These are phyloP conservation scores for Ornithoptera alexandrae DNA, from an alignment of 2,888 invertebrate genomes.

Conservation along the genomic window DNA sequence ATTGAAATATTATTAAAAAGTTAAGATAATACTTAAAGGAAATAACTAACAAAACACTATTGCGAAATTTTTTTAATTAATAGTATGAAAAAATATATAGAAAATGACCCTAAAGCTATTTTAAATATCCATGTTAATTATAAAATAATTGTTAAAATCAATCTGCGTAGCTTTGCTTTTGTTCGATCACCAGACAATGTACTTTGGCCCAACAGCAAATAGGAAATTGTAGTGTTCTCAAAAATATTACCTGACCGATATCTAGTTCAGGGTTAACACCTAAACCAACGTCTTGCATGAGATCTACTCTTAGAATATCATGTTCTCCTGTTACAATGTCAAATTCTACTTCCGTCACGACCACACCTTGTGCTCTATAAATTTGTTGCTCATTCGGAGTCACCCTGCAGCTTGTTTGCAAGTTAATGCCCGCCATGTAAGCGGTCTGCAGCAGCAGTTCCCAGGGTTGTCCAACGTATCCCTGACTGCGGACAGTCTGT, in stretches of 20 bases:
- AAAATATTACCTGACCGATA: constrained; percentile 79
- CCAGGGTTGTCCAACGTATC: constrained; percentile 69
- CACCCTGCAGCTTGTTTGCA: constrained; percentile 57
- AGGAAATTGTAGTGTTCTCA: no score
- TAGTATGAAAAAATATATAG: no score
- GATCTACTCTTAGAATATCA: constrained; percentile 81
- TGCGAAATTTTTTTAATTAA: no score
- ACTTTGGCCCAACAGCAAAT: no score
- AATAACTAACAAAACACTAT: no score
- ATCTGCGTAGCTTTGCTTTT: no score
- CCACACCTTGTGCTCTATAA: constrained; percentile 75
- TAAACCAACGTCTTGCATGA: constrained; percentile 83
- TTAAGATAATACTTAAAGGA: no score
- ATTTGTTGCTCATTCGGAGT: constrained; percentile 48
- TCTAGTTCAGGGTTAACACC: constrained; percentile 84
- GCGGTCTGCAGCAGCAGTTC: constrained; percentile 74
- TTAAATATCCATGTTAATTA: no score
- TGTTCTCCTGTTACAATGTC: constrained; percentile 87
- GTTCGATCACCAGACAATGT: no score
- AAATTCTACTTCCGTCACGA: constrained; percentile 84
- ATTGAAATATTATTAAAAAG: no score
- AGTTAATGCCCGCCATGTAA: constrained; percentile 52
- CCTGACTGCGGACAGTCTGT: constrained; percentile 68
- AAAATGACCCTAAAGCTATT: no score
- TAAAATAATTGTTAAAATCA: no score